Base-by-base conservation (phyloP, 1,140 invertebrate species). In the Pygmarrhopalites habei region DNA sequence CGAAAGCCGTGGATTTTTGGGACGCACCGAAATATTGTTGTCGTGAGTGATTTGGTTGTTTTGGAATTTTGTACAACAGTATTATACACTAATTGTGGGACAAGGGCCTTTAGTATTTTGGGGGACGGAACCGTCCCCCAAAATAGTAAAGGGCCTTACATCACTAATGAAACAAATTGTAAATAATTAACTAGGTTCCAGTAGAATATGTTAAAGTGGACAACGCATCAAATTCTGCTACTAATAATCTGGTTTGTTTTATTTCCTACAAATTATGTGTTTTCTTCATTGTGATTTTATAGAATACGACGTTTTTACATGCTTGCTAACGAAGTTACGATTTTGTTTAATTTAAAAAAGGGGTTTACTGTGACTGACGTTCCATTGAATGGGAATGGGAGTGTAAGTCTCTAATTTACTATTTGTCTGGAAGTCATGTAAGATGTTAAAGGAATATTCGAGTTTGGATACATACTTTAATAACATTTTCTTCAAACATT, bases 1-100 rank as follows among this genome's bases (percentile, higher is more conserved):
- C 39, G 56, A 28, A 72, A 77, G 17, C 76, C 76, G 39, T 83
- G 82, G 82, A 81, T 83, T 72, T 83, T 83, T 71, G 82, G 82
- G 35, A 78, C 77, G 3, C 82, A 83, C 65, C 81, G 77, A 72
- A 84, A 83, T 74, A 81, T 80, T 55, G 81, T 77, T 53, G 82
- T 82, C 67, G 80, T 80, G 74, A 72, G 58, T 60, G 46, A 65
- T 51, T 26, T 56, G 32, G 19, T 58, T 23, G 5, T 2, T 44
- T 43, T 25, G 12, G 21, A 41, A 43, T 55, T 39, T 10, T 7
- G 10, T 39, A 10, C 35, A 7, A 7, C 17, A 39, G 17, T 17
- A 10, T 7, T 39, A 39, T 39, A 10, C 17, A 7, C 10, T 39
- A 39, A 10, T 39, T 39, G 10, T 17, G 17, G 7, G 7, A 10